Conservation (phyloP, 2,113 vertebrate genomes). For the Cyprichromis sp. region DNA sequence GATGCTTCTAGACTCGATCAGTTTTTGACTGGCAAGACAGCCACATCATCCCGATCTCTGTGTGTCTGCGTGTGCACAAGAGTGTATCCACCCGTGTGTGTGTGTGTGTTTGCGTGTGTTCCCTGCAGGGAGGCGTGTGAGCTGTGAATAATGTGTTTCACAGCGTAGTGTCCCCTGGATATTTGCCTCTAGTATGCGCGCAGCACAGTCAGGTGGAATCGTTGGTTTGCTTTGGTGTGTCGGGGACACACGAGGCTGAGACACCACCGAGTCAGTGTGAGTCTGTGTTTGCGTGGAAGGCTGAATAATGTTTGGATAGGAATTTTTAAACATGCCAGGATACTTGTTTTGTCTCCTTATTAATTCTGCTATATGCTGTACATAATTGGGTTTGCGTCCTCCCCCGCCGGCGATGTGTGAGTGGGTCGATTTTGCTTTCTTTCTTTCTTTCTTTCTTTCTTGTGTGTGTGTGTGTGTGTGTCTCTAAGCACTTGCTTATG, state of each 20-base stretch:
- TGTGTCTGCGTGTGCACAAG: background rate
- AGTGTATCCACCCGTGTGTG: background rate
- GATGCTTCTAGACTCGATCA: background rate
- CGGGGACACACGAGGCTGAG: background rate
- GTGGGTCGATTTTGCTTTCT: background rate
- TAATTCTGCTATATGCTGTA: background rate
- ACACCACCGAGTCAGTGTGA: background rate
- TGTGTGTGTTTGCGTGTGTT: background rate
- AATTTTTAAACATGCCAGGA: background rate
- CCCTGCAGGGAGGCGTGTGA: conserved; percentile 10
- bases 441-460: background rate
- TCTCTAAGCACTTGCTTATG: background rate
- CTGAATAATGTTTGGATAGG: background rate
- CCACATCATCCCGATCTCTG: background rate
- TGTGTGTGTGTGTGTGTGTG: background rate
- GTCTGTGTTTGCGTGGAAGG: background rate
- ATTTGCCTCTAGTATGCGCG: conserved; percentile 21
- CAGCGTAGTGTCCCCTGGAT: conserved; percentile 40
- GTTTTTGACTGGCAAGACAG: conserved; percentile 5
- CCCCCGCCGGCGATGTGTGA: background rate
- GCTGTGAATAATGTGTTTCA: conserved; percentile 48
- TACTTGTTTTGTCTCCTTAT: background rate
- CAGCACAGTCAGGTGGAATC: conserved; percentile 27
- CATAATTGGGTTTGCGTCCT: background rate
- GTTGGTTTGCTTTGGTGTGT: conserved; percentile 22